These are phyloP conservation scores for Aplochiton taeniatus DNA, from an alignment of 2,797 vertebrate genomes.

Conservation along the genomic window DNA sequence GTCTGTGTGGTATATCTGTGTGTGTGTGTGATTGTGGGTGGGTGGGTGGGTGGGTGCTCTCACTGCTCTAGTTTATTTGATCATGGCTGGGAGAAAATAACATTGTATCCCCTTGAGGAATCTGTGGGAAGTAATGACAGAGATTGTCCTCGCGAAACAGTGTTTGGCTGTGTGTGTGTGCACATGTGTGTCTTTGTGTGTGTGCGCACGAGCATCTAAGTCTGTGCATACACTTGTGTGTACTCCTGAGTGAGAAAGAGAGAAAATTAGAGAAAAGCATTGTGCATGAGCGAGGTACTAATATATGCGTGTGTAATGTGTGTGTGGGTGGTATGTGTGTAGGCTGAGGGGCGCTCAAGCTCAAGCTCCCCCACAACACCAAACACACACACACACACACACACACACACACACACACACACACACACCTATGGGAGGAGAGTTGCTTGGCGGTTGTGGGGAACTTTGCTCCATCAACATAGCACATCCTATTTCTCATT, in stretches of 20 bases:
- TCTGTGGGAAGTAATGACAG: constrained; percentile 65
- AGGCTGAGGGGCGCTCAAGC: constrained; percentile 57
- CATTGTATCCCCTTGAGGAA: constrained; percentile 62
- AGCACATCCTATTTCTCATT: constrained; percentile 65
- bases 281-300: too few relatives aligned
- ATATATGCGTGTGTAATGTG: too few relatives aligned
- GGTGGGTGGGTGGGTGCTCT: constrained; percentile 4
- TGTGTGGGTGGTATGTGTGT: constrained; percentile 60
- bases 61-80: constrained; percentile 60
- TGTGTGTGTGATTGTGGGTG: constrained; percentile 25
- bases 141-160: constrained; percentile 55
- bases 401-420: constrained; percentile 9
- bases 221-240: not conserved
- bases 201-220: constrained; percentile 20
- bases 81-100: constrained; percentile 61
- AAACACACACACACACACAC: constrained; percentile 3
- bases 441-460: constrained; percentile 51
- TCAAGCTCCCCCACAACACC: constrained; percentile 28
- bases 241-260: too few relatives aligned
- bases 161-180: constrained; percentile 15
- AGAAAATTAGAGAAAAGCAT: too few relatives aligned
- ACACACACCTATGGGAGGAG: constrained; percentile 48
- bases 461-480: constrained; percentile 66
- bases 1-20: not conserved
- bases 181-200: not conserved